Percentiles rank a stretch among this genome's conserved stretches.
Evolutionary conservation across 2,888 invertebrate genomes (phyloP).

Genomic region (Acronicta leporina): DNA sequence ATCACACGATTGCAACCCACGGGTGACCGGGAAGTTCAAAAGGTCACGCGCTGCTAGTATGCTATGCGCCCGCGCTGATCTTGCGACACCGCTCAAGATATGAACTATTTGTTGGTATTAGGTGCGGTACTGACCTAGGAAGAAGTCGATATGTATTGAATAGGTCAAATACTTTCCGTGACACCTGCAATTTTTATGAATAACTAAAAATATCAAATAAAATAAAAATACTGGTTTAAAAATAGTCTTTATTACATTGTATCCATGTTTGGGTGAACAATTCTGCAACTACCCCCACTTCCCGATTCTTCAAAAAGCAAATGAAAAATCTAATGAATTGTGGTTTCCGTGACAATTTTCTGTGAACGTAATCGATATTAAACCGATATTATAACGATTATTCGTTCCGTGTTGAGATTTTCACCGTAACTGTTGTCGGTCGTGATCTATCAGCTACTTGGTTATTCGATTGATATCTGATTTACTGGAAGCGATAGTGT

Average conservation of each 20-base stretch:
- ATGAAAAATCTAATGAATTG: slow-evolving; percentile 36
- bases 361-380: slow-evolving; percentile 44
- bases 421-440: slow-evolving; percentile 63
- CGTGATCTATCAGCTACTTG: slow-evolving; percentile 67
- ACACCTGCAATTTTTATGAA: neutral
- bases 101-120: slow-evolving; percentile 13
- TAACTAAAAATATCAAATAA: too few relatives aligned
- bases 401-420: slow-evolving; percentile 61
- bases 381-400: slow-evolving; percentile 62
- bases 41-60: slow-evolving; percentile 15
- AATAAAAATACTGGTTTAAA: accelerated
- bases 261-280: neutral
- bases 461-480: slow-evolving; percentile 37
- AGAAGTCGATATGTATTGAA: neutral
- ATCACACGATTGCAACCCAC: slow-evolving; percentile 11
- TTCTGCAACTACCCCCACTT: slow-evolving; percentile 33
- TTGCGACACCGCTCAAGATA: slow-evolving; percentile 23
- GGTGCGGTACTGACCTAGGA: neutral
- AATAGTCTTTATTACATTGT: slow-evolving; percentile 22
- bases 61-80: slow-evolving; percentile 17
- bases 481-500: slow-evolving; percentile 50
- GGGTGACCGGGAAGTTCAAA: slow-evolving; percentile 33
- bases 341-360: slow-evolving; percentile 52
- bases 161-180: slow-evolving; percentile 18
- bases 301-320: slow-evolving; percentile 16